Evolutionary conservation across 1,140 invertebrate genomes (phyloP), one percentile per base, ranked within the genome.

Genomic region (Penaeus vannamei): DNA sequence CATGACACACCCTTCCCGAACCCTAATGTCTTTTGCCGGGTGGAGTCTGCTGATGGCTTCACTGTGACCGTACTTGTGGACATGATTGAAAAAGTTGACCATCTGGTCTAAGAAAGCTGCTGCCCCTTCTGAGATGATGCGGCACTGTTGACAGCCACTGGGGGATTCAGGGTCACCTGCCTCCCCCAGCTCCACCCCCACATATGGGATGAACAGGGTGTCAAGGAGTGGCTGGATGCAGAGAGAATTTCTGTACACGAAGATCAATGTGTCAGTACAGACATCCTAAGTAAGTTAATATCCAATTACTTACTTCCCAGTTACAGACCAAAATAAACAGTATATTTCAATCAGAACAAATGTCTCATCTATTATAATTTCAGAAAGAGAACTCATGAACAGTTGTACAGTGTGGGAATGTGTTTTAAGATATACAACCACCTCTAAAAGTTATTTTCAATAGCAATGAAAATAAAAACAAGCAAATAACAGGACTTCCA

Each of bases 11-110:
- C 86, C 86, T 64, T 88, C 86, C 19, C 86, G 42, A 17, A 88
- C 64, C 53, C 46, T 60, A 14, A 36, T 46, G 8, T 84, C 66
- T 2, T 60, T 61, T 10, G 86, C 23, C 22, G 80, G 80, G 19
- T 88, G 62, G 29, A 88, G 86, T 22, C 86, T 61, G 69, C 72
- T 88, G 53, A 66, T 60, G 53, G 84, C 86, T 64, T 88, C 86
- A 23, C 62, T 82, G 60, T 83, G 80, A 8, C 86, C 86, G 66
- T 83, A 88, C 53, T 88, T 79, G 60, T 88, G 86, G 29, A 88
- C 59, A n/a, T 88, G 86, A 53, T 88, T 88, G 66, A 88, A 88
- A 53, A 88, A 88, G 64, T 88, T 88, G 3, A 83, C 86, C 81
- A 88, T 88, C 81, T 88, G 42, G 26, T 88, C 81, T 7, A 88